Conservation (phyloP, 1,140 invertebrate species). For the Brachystomella parvula region DNA sequence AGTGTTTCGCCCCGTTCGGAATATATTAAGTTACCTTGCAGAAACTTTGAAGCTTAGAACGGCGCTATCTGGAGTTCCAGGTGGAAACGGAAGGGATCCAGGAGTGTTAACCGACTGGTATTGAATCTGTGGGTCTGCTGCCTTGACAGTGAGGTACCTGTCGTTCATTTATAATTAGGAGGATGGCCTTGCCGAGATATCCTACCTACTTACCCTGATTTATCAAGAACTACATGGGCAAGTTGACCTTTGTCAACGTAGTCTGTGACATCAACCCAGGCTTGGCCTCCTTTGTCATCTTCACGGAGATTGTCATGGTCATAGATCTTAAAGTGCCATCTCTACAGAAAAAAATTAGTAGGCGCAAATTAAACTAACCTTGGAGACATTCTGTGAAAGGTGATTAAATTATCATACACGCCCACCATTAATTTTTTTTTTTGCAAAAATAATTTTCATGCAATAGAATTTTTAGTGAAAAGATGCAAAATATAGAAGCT, state of each 20-base stretch:
- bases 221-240: constrained; percentile 25
- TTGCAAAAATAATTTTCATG: too few relatives aligned
- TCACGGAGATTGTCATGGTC: constrained; percentile 23
- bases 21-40: constrained; percentile 8
- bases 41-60: constrained; percentile 18
- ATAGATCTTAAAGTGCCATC: constrained; percentile 30
- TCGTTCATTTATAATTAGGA: not conserved
- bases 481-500: too few relatives aligned
- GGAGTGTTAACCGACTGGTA: not conserved
- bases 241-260: constrained; percentile 32
- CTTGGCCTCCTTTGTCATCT: constrained; percentile 30
- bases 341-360: constrained; percentile 5
- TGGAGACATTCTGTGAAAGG: not conserved
- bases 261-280: constrained; percentile 27
- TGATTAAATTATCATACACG: not conserved
- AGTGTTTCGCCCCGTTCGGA: too few relatives aligned
- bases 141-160: constrained; percentile 16
- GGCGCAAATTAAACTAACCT: not conserved
- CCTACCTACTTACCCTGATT: constrained; percentile 15
- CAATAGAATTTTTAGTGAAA: too few relatives aligned
- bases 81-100: constrained; percentile 1
- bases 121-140: not conserved
- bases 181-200: not conserved
- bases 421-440: not conserved
- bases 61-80: constrained; percentile 9